Conservation (phyloP, 2,797 vertebrate species). For the Synanceia verrucosa region DNA sequence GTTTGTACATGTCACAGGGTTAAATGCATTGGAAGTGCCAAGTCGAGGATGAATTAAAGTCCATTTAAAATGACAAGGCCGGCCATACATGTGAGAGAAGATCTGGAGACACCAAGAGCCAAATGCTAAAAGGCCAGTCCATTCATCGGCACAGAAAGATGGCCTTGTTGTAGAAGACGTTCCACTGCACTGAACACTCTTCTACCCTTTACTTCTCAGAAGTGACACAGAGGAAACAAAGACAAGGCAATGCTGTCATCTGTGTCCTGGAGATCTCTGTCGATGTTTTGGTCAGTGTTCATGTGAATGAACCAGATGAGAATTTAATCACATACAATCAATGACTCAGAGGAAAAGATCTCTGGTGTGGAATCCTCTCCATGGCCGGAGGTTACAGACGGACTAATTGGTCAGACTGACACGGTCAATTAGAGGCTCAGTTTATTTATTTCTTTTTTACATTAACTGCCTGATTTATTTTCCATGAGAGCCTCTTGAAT, state of each 20-base stretch:
- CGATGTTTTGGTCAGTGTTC: constrained; percentile 41
- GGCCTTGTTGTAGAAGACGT: constrained; percentile 59
- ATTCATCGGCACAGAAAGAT: constrained; percentile 68
- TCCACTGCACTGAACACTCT: constrained; percentile 28
- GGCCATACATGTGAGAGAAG: constrained; percentile 41
- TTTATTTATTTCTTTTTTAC: constrained; percentile 48
- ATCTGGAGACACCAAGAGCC: constrained; percentile 7
- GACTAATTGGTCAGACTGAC: constrained; percentile 38
- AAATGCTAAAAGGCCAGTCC: constrained; percentile 42
- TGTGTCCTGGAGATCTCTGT: constrained; percentile 44
- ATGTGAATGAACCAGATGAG: constrained; percentile 5
- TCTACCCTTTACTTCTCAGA: constrained; percentile 39
- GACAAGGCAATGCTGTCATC: constrained; percentile 33
- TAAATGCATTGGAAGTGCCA: constrained; percentile 15
- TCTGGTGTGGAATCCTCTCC: constrained; percentile 17
- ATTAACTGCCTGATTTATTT: constrained; percentile 42
- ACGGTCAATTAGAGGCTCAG: not conserved
- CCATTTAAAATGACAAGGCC: constrained; percentile 43
- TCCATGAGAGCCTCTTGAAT: not conserved
- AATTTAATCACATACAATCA: constrained; percentile 31
- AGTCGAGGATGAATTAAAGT: constrained; percentile 34
- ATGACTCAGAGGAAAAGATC: constrained; percentile 23
- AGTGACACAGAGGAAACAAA: constrained; percentile 26
- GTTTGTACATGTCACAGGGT: constrained; percentile 17
- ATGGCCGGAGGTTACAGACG: constrained; percentile 34